Evolutionary conservation across 2,113 vertebrate genomes (phyloP), one percentile per base, ranked within the genome.

Genomic region (Calyptomena viridis): DNA sequence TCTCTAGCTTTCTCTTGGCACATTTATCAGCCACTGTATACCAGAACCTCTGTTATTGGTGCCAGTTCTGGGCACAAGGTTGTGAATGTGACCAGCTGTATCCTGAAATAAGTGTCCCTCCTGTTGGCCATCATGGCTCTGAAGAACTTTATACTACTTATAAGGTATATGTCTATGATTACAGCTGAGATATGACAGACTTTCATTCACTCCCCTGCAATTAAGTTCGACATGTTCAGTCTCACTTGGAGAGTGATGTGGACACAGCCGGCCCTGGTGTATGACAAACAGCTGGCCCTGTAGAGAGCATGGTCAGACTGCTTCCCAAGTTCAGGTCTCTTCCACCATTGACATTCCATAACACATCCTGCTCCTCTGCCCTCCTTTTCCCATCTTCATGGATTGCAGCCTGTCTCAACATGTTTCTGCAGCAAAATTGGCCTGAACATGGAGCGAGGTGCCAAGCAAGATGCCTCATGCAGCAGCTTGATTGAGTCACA

Each of bases 371-470:
- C 37, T 88, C 23, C 37, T 64, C 68, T 66, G 46, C 63, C 33
- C 31, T 83, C 40, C 15, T 86, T 83, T 90, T 72, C 50, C 25
- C 30, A 24, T n/a, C 42, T 52, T 85, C 67, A 77, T 2, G 1
- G 28, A 39, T 7, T 46, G 68, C 75, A 94, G 63, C 50, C 79
- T 80, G 92, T 8, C 79, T 86, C 47, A 69, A 80, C 92, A 5
- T 1, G 63, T 50, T 88, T 42, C 75, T 62, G 27, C 72, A 88
- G 64, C 12, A 85, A 77, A 88, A 74, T 31, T 62, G 33, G n/a
- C 59, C 87, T 63, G n/a, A 83, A 42, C 12, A 5, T 11, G 6
- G 16, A 56, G n/a, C 0, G 0, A 10, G 44, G 23, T 62, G 59
- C 85, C 75, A 79, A 85, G 67, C 31, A 44, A 64, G 25, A 28